Evolutionary conservation across 1,140 invertebrate species (phyloP), one percentile per base, ranked within the genome.

Genomic region (Temnothorax curvispinosus): DNA sequence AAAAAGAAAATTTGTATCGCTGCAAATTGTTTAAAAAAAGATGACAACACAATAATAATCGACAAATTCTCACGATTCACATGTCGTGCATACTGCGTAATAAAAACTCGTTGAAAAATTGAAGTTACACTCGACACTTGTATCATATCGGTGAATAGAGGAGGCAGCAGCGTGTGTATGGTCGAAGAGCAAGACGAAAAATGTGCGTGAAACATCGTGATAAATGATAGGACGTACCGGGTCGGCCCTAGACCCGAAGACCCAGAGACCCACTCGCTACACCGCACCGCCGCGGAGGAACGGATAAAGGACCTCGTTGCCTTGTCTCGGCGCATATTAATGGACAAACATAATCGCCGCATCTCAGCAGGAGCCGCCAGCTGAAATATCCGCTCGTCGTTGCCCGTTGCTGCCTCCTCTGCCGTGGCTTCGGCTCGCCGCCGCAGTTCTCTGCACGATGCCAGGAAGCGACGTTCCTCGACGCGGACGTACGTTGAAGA

Each of bases 281-380:
- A 65, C 27, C 78, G 27, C 27, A 0, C 85, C 27, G 86, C 91
- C 90, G 77, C 89, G 87, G 86, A 93, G 85, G 88, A 92, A 85
- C 80, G 88, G 88, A 91, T 91, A 92, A 90, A 93, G 90, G 89
- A 92, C 90, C 92, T 67, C 78, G 89, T 93, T 92, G 93, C 92
- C 93, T 94, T 93, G 93, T 93, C 92, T 92, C 91, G 87, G 92
- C 93, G 93, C 93, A 94, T 95, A 95, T 95, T 95, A 95, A 95
- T 95, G 92, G 93, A 94, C 93, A 94, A 94, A 93, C 90, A 93
- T 94, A 95, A 95, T 95, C 94, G 93, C 92, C 91, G 92, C 92
- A 94, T 94, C 94, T 92, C 94, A 95, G 93, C 94, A 91, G 93
- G 94, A 92, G 92, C 88, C 90, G 88, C 87, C 90, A 91, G 92